These are phyloP conservation scores for Tenodera sinensis DNA, from an alignment of 2,888 invertebrate genomes.

Conservation along the genomic window DNA sequence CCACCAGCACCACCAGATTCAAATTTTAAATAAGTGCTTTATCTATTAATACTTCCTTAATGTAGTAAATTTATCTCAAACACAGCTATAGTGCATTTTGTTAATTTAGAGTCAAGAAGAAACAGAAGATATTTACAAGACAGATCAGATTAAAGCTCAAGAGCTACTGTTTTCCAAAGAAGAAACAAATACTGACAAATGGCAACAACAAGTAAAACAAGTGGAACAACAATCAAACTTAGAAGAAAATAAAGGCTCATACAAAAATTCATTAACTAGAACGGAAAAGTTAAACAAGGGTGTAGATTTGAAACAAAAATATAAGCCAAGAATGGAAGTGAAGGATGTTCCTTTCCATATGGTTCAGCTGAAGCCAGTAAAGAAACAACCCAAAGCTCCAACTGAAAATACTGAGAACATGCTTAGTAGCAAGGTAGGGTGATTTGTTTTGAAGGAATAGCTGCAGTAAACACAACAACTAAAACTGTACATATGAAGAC, in stretches of 20 bases:
- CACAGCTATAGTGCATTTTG: not conserved
- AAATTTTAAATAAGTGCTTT: too few relatives aligned
- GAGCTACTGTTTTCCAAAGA: not conserved
- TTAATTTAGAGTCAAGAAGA: not conserved
- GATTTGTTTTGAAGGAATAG: not conserved
- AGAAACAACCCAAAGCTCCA: not conserved
- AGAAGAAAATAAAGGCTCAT: not conserved
- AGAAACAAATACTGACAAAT: not conserved
- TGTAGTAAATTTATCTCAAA: not conserved
- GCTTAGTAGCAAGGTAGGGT: not conserved
- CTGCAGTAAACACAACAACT: not conserved
- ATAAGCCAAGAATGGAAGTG: constrained; percentile 7
- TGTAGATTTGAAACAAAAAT: not conserved
- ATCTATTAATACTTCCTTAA: not conserved
- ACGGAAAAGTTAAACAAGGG: not conserved
- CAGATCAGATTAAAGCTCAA: not conserved
- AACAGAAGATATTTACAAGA: not conserved
- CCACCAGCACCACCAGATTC: too few relatives aligned
- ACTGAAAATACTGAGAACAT: not conserved
- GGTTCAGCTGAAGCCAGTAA: constrained; percentile 11
- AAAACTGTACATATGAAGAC: not conserved
- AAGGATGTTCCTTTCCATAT: constrained; percentile 15
- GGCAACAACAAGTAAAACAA: not conserved
- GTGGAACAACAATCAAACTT: not conserved
- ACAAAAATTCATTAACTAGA: not conserved